Base-by-base conservation (phyloP, 2,113 vertebrate genomes). In the Osmerus eperlanus region DNA sequence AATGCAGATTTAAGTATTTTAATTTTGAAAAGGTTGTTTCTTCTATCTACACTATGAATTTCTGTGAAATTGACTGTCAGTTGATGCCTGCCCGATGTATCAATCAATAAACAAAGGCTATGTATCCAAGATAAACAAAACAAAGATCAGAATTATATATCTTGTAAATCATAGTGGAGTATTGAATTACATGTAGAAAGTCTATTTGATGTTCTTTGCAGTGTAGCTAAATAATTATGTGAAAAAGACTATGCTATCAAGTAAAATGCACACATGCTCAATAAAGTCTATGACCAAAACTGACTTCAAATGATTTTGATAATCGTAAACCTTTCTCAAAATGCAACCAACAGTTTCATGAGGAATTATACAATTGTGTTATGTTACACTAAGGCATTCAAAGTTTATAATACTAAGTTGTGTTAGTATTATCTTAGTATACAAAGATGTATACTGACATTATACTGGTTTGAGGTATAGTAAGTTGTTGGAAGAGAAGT, bases 201-300 rank as follows among this genome's bases (percentile, higher is more conserved):
- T 70, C 70, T 75, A 82, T 83, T 90, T 81, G 85, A 89, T 92
- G 92, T 91, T 89, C 88, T 92, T 86, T 90, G 91, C 85, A 89
- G 87, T 91, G 87, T 92, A 89, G 82, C 86, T 90, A 65, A 77
- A 70, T 77, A 75, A 87, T 83, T 77, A 85, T 89, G 88, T 91
- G 84, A 87, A 87, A 83, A 90, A 83, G 63, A 87, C 74, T 86
- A 88, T 90, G 88, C 88, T 91, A 85, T 79, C 77, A 77, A 47
- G 8, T 12, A 12, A 86, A 89, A 87, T 84, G 89, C 84, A 83
- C 86, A 91, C 82, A 89, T 78, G 81, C 84, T 84, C 51, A 92
- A 92, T 92, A 92, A 92, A 92, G 88, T 88, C 78, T 85, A 89
- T 86, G 70, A 88, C 47, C 73, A 87, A 87, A 51, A 64, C 19